A percentile compares a stretch with the other conserved stretches of the same genome.
These are phyloP conservation scores for Drosophila burlai DNA, from an alignment of 1,140 invertebrate species.

Conservation along the genomic window DNA sequence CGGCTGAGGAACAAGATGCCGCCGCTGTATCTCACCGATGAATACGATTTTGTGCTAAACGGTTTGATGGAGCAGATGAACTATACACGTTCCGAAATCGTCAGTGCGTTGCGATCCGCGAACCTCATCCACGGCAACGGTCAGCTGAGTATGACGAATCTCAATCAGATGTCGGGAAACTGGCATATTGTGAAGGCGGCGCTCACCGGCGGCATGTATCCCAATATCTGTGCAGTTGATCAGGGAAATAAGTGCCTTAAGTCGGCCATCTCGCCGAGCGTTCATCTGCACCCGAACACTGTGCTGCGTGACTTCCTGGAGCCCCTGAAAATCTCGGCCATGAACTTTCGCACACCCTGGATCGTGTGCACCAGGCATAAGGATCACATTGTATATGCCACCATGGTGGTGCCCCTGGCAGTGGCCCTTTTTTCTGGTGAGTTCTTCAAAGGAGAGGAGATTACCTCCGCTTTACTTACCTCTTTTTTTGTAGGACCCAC, in stretches of 20 bases:
- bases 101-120: constrained; percentile 94
- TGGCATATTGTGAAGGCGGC: constrained; percentile 97
- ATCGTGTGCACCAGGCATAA: constrained; percentile 94
- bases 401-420: constrained; percentile 91
- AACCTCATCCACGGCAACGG: constrained; percentile 93
- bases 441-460: not conserved
- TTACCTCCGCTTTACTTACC: not conserved
- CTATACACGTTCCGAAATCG: constrained; percentile 89
- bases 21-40: constrained; percentile 51
- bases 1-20: constrained; percentile 84
- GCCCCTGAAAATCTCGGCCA: constrained; percentile 75
- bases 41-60: constrained; percentile 70
- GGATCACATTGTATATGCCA: constrained; percentile 90
- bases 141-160: constrained; percentile 90
- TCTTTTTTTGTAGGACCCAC: constrained; percentile 17
- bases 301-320: constrained; percentile 86
- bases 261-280: constrained; percentile 40
- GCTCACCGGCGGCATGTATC: constrained; percentile 94
- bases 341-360: constrained; percentile 91
- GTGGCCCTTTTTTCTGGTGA: constrained; percentile 89
- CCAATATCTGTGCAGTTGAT: constrained; percentile 91
- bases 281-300: constrained; percentile 86
- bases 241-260: constrained; percentile 38
- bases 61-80: constrained; percentile 67
- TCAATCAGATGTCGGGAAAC: constrained; percentile 94